These are phyloP conservation scores for Drosophila quinaria DNA, from an alignment of 2,888 invertebrate species.

Conservation along the genomic window DNA sequence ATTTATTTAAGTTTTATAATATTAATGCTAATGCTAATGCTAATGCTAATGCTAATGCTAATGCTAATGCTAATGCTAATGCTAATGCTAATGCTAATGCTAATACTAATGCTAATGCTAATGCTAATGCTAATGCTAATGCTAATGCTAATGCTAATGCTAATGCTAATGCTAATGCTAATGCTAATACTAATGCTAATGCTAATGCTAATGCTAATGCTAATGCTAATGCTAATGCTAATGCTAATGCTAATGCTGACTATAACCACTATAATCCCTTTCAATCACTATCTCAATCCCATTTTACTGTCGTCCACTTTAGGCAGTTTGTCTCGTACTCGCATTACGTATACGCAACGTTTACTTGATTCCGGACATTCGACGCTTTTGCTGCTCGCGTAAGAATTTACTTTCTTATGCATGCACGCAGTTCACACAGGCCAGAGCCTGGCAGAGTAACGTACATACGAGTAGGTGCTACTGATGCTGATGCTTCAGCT, in stretches of 20 bases:
- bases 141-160: background rate
- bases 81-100: slow-evolving; percentile 5
- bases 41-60: background rate
- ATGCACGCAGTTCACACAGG: slow-evolving; percentile 43
- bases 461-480: background rate
- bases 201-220: background rate
- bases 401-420: slow-evolving; percentile 64
- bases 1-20: background rate
- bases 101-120: background rate
- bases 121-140: slow-evolving; percentile 3
- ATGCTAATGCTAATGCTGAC: background rate
- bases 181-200: background rate
- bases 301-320: background rate
- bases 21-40: background rate
- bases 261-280: background rate
- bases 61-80: slow-evolving; percentile 7
- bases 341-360: slow-evolving; percentile 53
- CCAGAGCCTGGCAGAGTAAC: background rate
- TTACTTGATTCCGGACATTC: slow-evolving; percentile 3
- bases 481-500: slow-evolving; percentile 16
- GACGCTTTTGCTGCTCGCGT: slow-evolving; percentile 21
- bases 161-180: background rate
- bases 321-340: slow-evolving; percentile 9
- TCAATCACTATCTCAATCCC: too few relatives aligned
- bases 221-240: background rate